A percentile compares a stretch with the other conserved stretches of the same genome.
These are phyloP conservation scores for Uloborus diversus DNA, from an alignment of 1,140 invertebrate genomes.

Conservation along the genomic window DNA sequence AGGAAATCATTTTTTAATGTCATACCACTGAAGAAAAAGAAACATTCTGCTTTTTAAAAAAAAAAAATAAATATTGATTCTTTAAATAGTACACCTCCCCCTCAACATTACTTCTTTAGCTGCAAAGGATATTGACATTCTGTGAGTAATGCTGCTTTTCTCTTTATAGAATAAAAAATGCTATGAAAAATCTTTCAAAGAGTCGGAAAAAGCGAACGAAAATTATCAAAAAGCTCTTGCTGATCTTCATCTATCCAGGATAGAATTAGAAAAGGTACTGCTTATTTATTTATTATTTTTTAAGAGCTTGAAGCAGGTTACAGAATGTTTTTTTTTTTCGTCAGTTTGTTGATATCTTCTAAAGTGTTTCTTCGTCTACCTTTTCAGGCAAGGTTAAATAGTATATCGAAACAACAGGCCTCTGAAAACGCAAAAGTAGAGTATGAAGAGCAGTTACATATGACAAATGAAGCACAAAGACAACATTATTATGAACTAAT, in stretches of 20 bases:
- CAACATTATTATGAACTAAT: slow-evolving; percentile 85
- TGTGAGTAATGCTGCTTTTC: too few relatives aligned
- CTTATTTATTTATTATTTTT: neutral
- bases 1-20: too few relatives aligned
- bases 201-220: slow-evolving; percentile 90
- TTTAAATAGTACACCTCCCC: too few relatives aligned
- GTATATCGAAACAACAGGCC: slow-evolving; percentile 78
- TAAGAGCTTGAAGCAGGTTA: neutral
- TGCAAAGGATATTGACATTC: too few relatives aligned
- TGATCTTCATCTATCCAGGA: slow-evolving; percentile 91
- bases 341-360: neutral
- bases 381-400: slow-evolving; percentile 62
- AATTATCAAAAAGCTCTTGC: slow-evolving; percentile 93
- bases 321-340: neutral
- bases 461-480: slow-evolving; percentile 91
- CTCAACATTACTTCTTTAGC: too few relatives aligned
- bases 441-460: slow-evolving; percentile 94
- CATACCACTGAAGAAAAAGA: too few relatives aligned
- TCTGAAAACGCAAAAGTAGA: slow-evolving; percentile 96
- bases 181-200: slow-evolving; percentile 91
- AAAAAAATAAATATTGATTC: too few relatives aligned
- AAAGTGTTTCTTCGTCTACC: neutral
- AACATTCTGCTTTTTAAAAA: too few relatives aligned
- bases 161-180: slow-evolving; percentile 76
- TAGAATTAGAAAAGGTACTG: slow-evolving; percentile 85